Evolutionary conservation across 2,113 vertebrate species (phyloP), one percentile per base, ranked within the genome.

Genomic region (Oceanodroma tethys): DNA sequence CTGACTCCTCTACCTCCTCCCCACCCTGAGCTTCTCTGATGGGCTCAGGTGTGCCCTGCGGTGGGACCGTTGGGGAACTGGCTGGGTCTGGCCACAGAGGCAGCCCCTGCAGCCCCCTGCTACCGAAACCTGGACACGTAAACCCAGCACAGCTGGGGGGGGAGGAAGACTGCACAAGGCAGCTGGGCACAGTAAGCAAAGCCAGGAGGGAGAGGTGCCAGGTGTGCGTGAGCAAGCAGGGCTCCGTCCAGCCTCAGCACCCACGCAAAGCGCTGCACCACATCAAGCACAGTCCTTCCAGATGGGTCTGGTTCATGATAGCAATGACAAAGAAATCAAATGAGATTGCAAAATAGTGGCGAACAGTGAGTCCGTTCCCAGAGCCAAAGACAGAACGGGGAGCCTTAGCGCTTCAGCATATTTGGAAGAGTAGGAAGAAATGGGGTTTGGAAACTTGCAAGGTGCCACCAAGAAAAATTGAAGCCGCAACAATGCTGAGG

Each of bases 211-310:
- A 42, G 30, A 43, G 59, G 21, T 36, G 34, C 26, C 52, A 2
- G 55, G 23, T 14, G 16, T 15, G 25, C 3, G 1, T 0, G 3
- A 22, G 59, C 2, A 1, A 26, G 47, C 26, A 6, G 34, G 36
- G 43, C 48, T 58, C 38, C 21, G 40, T 16, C 38, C 26, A 56
- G 26, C 40, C 36, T 16, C 22, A 2, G 71, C 60, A 32, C 29
- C 43, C 36, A 4, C 3, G 0, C 38, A 14, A 5, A 70, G 30
- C 34, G 11, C 26, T 5, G 62, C 25, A 1, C n/a, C 22, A 2
- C 7, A 0, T 15, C 22, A 6, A 13, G 36, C 25, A 40, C 36
- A 7, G 50, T 10, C 40, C 34, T 66, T 6, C 62, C 34, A 16
- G 13, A 30, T 26, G 55, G 7, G 26, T 16, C 40, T 43, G 27